A percentile compares a stretch with the other conserved stretches of the same genome.
phyloP scores from a whole-genome alignment of 2,113 vertebrate species.

The Trematomus loennbergii region DNA sequence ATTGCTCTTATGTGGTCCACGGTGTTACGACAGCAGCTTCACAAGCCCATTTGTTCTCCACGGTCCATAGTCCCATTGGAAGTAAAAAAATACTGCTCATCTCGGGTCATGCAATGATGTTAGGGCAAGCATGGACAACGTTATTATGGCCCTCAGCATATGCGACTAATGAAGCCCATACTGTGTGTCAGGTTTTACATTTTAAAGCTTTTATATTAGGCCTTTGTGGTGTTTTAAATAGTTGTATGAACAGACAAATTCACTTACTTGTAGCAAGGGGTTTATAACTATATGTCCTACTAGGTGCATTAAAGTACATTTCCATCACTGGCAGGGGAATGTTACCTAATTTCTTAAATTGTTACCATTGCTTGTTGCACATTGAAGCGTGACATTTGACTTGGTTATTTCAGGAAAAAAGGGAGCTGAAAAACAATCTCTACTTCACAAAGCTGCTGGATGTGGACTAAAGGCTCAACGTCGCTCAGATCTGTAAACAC shows the following conservation, averaged over 20 bases:
- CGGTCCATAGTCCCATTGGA: slow-evolving; percentile 12
- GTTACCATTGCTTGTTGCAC: slow-evolving; percentile 28
- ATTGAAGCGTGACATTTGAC: slow-evolving; percentile 57
- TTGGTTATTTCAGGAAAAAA: slow-evolving; percentile 39
- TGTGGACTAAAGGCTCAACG: slow-evolving; percentile 28
- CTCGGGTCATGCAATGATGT: slow-evolving; percentile 43
- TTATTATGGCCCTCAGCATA: slow-evolving; percentile 23
- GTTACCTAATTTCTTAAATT: slow-evolving; percentile 23
- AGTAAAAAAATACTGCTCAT: slow-evolving; percentile 29
- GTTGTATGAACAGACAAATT: neutral
- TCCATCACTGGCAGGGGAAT: neutral
- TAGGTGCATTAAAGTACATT: no score
- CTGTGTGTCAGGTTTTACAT: slow-evolving; percentile 18
- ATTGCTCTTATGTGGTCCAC: slow-evolving; percentile 81
- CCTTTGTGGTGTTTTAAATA: slow-evolving; percentile 11
- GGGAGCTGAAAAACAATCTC: slow-evolving; percentile 34
- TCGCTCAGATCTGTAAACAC: slow-evolving; percentile 28
- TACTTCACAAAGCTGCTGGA: slow-evolving; percentile 21
- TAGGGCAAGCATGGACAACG: slow-evolving; percentile 11
- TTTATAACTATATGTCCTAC: no score
- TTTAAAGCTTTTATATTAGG: neutral
- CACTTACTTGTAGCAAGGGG: no score
- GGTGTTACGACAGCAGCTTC: slow-evolving; percentile 60
- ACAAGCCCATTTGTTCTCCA: slow-evolving; percentile 62
- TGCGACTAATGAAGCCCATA: slow-evolving; percentile 30